Evolutionary conservation across 2,888 invertebrate species (phyloP).

Genomic region (Dusona sp.): DNA sequence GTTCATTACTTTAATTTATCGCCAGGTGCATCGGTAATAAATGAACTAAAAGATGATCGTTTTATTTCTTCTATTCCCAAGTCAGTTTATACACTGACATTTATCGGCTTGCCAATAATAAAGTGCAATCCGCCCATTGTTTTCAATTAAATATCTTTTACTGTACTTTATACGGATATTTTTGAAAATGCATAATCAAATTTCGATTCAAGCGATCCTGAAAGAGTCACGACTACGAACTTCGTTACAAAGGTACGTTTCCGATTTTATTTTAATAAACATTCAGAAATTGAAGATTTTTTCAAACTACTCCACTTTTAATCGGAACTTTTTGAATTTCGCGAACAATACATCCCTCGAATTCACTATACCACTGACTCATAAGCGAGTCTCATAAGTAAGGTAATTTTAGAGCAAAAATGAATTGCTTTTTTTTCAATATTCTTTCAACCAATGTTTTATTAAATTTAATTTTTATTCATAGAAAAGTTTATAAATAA

Average conservation of each 20-base stretch:
- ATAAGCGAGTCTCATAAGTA: too few relatives aligned
- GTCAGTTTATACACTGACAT: background rate
- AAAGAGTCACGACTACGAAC: background rate
- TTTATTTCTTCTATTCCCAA: background rate
- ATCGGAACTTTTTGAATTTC: background rate
- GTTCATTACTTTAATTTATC: background rate
- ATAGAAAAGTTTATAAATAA: background rate
- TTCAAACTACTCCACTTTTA: background rate
- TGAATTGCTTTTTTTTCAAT: background rate
- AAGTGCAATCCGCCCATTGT: background rate
- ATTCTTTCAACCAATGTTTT: background rate
- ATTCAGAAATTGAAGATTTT: background rate
- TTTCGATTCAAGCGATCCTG: background rate
- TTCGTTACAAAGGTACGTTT: background rate
- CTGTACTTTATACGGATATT: background rate
- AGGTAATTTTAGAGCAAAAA: too few relatives aligned
- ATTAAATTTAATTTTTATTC: background rate
- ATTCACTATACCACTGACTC: too few relatives aligned
- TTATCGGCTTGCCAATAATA: slow-evolving; percentile 1
- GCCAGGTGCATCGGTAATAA: background rate
- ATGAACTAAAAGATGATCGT: background rate
- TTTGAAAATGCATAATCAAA: slow-evolving; percentile 1
- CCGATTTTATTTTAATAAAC: background rate
- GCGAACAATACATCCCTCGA: too few relatives aligned
- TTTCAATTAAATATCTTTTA: background rate